These are phyloP conservation scores for Parotocinclus haroldoi DNA, from an alignment of 2,797 vertebrate species.

Conservation along the genomic window DNA sequence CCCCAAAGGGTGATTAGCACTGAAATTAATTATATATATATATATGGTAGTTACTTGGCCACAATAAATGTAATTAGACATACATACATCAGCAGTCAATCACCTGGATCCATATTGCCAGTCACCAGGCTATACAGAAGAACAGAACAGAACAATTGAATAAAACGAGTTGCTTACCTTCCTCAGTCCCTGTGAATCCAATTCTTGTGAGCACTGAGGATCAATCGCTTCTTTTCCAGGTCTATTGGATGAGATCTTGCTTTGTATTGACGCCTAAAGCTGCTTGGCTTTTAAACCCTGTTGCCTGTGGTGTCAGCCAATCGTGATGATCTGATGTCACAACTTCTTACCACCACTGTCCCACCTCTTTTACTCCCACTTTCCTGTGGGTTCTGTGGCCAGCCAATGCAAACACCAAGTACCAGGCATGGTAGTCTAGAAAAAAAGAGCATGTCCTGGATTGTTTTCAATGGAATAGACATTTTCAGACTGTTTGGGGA, in stretches of 20 bases:
- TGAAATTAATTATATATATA: too few relatives aligned
- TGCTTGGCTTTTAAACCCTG: constrained; percentile 69
- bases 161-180: constrained; percentile 36
- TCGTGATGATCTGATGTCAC: constrained; percentile 65
- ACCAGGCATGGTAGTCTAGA: constrained; percentile 39
- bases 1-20: too few relatives aligned
- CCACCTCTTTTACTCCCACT: constrained; percentile 74
- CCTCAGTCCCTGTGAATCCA: constrained; percentile 6
- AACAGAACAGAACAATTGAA: background rate
- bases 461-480: constrained; percentile 28
- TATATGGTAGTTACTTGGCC: too few relatives aligned
- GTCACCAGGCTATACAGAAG: too few relatives aligned
- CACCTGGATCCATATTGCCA: too few relatives aligned
- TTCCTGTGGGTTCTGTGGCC: constrained; percentile 73
- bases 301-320: constrained; percentile 62
- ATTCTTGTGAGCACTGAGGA: constrained; percentile 12
- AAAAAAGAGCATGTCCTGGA: constrained; percentile 40
- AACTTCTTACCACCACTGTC: constrained; percentile 71
- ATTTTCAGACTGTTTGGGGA: constrained; percentile 30
- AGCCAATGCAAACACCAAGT: constrained; percentile 59
- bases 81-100: too few relatives aligned
- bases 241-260: constrained; percentile 46
- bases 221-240: constrained; percentile 48
- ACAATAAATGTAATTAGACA: too few relatives aligned
- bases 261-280: constrained; percentile 58